These are phyloP conservation scores for Phalacrocorax carbo DNA, from an alignment of 2,113 vertebrate genomes.

Conservation along the genomic window DNA sequence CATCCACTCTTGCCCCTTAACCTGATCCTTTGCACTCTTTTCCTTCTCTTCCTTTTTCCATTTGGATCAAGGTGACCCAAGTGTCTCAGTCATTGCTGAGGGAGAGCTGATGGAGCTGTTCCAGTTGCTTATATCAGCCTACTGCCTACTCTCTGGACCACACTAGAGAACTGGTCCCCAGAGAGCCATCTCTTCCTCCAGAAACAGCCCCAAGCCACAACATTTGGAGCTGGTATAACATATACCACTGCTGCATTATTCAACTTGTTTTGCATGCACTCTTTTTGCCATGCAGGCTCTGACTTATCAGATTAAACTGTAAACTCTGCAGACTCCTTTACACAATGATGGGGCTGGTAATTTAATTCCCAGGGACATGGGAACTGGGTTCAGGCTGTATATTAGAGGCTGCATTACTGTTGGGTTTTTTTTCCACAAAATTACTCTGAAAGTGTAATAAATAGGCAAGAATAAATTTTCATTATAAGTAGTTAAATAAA, in stretches of 20 bases:
- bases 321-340: neutral
- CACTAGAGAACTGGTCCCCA: neutral
- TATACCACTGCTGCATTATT: neutral
- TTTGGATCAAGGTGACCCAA: neutral
- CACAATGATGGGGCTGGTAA: neutral
- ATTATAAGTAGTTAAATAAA: neutral
- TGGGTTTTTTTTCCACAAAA: neutral
- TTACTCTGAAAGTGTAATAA: neutral
- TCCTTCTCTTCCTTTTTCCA: neutral
- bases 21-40: neutral
- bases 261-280: neutral
- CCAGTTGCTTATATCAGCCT: neutral
- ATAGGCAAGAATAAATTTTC: neutral
- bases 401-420: neutral
- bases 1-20: neutral
- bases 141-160: neutral
- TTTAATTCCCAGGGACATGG: neutral
- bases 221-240: neutral
- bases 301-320: neutral
- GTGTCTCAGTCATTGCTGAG: neutral
- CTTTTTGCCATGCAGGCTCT: neutral
- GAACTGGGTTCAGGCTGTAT: neutral
- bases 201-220: neutral
- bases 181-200: neutral
- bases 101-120: neutral